A percentile compares a stretch with the other conserved stretches of the same genome.
Conservation (phyloP, 2,113 vertebrate genomes). For the Anoura caudifer region DNA sequence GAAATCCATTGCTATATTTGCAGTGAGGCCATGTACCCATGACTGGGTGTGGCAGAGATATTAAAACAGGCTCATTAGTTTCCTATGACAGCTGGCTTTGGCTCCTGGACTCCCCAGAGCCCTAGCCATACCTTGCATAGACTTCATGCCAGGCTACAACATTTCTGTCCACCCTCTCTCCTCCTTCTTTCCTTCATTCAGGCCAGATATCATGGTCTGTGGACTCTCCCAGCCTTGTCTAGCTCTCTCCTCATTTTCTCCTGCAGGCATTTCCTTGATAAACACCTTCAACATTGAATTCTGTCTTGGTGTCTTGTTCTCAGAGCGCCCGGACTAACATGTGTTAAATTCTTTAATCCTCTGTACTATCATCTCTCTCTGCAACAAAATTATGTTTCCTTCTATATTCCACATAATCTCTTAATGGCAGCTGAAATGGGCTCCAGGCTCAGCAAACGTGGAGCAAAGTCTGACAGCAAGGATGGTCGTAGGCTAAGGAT, state of each 20-base stretch:
- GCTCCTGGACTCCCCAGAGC: neutral
- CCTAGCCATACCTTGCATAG: neutral
- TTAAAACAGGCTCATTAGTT: neutral
- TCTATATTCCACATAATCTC: neutral
- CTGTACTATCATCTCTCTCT: neutral
- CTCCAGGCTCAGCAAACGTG: neutral
- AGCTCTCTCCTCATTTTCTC: neutral
- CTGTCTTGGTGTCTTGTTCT: neutral
- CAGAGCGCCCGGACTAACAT: neutral
- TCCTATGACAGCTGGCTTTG: neutral
- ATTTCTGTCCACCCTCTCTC: neutral
- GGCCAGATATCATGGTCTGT: neutral
- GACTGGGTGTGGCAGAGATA: neutral
- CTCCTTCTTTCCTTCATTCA: neutral
- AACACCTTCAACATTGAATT: neutral
- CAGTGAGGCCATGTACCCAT: neutral
- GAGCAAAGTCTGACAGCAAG: neutral
- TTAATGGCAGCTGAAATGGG: neutral
- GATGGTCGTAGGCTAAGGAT: neutral
- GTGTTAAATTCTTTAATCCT: neutral
- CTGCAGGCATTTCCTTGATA: neutral
- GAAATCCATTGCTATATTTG: neutral
- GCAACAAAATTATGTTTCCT: neutral
- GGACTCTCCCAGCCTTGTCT: neutral
- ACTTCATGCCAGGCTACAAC: neutral